These are phyloP conservation scores for Leptobrachium leishanense DNA, from an alignment of 2,113 vertebrate genomes.

Conservation along the genomic window DNA sequence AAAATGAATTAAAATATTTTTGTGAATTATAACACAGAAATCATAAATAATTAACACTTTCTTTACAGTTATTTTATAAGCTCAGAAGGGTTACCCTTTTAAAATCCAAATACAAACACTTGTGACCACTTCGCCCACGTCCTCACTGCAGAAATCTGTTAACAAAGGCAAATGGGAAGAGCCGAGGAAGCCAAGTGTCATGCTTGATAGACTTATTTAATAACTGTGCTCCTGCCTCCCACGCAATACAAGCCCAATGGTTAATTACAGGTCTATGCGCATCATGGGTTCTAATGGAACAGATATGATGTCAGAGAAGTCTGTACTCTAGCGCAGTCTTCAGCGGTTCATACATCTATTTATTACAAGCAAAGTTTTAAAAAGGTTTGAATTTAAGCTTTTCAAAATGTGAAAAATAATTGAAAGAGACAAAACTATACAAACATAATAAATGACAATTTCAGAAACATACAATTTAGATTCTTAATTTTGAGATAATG, in stretches of 20 bases:
- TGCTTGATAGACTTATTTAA: constrained; percentile 44
- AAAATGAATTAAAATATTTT: too few species aligned
- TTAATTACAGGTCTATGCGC: constrained; percentile 59
- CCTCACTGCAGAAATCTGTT: not conserved
- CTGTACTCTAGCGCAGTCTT: not conserved
- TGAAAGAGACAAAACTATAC: too few species aligned
- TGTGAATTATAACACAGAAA: too few species aligned
- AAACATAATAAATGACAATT: too few species aligned
- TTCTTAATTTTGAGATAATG: too few species aligned
- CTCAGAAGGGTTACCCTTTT: too few species aligned
- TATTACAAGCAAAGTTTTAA: not conserved
- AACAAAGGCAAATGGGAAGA: constrained; percentile 3
- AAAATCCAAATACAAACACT: not conserved
- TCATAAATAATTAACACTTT: too few species aligned
- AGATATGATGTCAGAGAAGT: constrained; percentile 29
- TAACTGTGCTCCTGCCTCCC: constrained; percentile 50
- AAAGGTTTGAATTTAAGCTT: not conserved
- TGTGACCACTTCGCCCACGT: not conserved
- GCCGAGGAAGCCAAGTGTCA: constrained; percentile 23
- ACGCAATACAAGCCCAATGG: constrained; percentile 59
- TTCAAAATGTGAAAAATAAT: not conserved
- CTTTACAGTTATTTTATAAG: too few species aligned
- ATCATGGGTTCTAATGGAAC: constrained; percentile 30
- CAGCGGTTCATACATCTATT: not conserved
- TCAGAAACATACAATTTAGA: too few species aligned